Conservation (phyloP, 2,113 vertebrate species). For the Vulpes ferrilata region DNA sequence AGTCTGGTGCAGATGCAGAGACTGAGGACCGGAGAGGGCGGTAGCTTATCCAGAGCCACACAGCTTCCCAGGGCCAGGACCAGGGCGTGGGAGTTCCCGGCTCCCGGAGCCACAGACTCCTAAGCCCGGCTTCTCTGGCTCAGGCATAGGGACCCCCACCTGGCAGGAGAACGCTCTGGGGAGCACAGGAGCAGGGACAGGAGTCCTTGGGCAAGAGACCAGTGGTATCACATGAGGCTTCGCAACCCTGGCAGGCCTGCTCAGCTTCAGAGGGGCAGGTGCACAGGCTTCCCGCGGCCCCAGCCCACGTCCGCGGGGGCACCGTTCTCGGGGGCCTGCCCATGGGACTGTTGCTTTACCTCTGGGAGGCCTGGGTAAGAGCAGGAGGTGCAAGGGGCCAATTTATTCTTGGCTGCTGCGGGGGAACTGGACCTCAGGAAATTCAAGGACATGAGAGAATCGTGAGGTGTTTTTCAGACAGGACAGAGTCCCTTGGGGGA, state of each 20-base stretch:
- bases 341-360: background rate
- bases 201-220: background rate
- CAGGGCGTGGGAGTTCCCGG: background rate
- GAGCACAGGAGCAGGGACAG: background rate
- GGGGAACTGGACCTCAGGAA: background rate
- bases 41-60: background rate
- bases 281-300: accelerated
- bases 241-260: background rate
- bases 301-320: background rate
- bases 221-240: background rate
- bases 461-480: background rate
- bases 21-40: background rate
- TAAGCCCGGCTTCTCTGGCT: background rate
- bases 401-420: background rate
- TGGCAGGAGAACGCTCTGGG: background rate
- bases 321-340: background rate
- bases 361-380: background rate
- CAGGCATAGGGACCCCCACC: background rate
- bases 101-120: background rate
- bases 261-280: background rate
- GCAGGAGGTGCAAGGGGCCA: background rate
- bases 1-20: background rate
- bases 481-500: background rate
- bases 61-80: background rate
- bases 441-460: background rate